phyloP scores from a whole-genome alignment of 2,888 invertebrate genomes.

The Epinotia brunnichana region DNA sequence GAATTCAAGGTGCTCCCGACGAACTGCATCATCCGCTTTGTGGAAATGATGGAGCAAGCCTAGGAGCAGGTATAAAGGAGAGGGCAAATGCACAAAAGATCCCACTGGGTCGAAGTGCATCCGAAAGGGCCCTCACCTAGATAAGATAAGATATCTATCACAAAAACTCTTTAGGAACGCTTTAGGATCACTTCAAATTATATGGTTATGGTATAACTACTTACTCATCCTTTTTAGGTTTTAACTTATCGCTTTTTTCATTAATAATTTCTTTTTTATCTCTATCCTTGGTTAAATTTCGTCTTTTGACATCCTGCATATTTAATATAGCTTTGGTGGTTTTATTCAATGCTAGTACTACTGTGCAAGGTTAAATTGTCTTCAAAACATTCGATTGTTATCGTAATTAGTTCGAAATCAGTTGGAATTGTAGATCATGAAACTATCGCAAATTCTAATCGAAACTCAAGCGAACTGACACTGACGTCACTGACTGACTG shows the following conservation, averaged over 20 bases:
- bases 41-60: too few species aligned
- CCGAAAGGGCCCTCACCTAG: too few species aligned
- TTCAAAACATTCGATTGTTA: not conserved
- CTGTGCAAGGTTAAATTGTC: not conserved
- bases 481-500: too few species aligned
- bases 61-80: too few species aligned
- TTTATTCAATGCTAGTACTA: not conserved
- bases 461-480: not conserved
- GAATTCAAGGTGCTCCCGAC: too few species aligned
- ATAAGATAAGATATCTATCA: too few species aligned
- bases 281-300: conserved; percentile 53
- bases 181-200: conserved; percentile 47
- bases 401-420: not conserved
- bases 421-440: conserved; percentile 1
- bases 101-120: too few species aligned
- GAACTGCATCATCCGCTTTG: too few species aligned
- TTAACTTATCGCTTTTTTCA: conserved; percentile 45
- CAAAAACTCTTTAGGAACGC: too few species aligned
- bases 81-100: too few species aligned
- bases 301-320: conserved; percentile 63
- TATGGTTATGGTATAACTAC: conserved; percentile 32
- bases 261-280: conserved; percentile 40
- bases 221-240: conserved; percentile 49
- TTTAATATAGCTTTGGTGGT: not conserved
- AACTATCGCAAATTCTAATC: not conserved